Percentiles rank a stretch among this genome's conserved stretches.
phyloP scores from a whole-genome alignment of 1,140 invertebrate species.

The Drosophila burlai region DNA sequence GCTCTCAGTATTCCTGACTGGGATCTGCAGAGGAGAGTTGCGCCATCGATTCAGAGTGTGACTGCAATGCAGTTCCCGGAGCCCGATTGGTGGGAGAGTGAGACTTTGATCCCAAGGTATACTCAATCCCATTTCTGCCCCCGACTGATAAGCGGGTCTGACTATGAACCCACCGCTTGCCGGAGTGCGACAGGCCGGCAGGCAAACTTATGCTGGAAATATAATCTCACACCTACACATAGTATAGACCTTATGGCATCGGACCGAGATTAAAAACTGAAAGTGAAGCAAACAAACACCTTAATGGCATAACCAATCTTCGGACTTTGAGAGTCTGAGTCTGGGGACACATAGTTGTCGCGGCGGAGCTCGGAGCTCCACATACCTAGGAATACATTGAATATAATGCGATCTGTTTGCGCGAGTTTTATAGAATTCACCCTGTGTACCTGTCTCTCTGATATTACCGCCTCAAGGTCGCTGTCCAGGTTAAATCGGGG shows the following conservation, averaged over 20 bases:
- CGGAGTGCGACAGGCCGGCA: slow-evolving; percentile 24
- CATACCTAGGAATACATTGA: slow-evolving; percentile 8
- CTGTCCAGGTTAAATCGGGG: slow-evolving; percentile 47
- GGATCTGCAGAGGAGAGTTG: slow-evolving; percentile 14
- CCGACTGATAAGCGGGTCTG: slow-evolving; percentile 57
- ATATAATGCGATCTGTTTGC: slow-evolving; percentile 13
- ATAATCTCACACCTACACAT: slow-evolving; percentile 76
- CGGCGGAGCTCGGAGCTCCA: slow-evolving; percentile 8
- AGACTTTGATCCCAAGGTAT: slow-evolving; percentile 53
- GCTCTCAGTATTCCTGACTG: slow-evolving; percentile 1
- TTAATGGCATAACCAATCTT: slow-evolving; percentile 59
- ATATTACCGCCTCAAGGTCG: slow-evolving; percentile 58
- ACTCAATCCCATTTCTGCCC: slow-evolving; percentile 65
- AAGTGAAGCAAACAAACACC: slow-evolving; percentile 74
- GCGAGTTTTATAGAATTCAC: slow-evolving; percentile 17
- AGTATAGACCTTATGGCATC: slow-evolving; percentile 40
- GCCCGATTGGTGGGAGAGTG: slow-evolving; percentile 25
- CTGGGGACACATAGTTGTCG: slow-evolving; percentile 24
- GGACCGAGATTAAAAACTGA: slow-evolving; percentile 56
- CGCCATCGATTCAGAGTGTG: slow-evolving; percentile 2
- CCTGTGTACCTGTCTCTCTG: slow-evolving; percentile 47
- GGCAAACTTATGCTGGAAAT: slow-evolving; percentile 60
- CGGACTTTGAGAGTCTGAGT: slow-evolving; percentile 63
- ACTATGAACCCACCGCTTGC: slow-evolving; percentile 64
- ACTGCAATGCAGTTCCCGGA: slow-evolving; percentile 19